Evolutionary conservation across 2,113 vertebrate species (phyloP).

Genomic region (Bothrops jararaca): DNA sequence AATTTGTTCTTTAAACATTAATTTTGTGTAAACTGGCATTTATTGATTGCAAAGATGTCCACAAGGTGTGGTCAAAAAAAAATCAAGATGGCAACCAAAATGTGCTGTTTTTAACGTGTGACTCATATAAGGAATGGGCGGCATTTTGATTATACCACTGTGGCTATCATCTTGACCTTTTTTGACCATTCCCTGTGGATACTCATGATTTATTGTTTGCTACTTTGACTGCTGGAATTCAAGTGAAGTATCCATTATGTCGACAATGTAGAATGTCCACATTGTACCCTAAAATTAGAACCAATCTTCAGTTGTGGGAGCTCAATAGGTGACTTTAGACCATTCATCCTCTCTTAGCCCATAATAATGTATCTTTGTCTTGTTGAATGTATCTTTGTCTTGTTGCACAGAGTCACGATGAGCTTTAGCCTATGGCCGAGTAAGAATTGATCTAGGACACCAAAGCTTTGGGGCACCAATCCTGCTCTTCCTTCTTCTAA

Average conservation of each 20-base stretch:
- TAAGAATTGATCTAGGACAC: background rate
- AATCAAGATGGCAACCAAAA: background rate
- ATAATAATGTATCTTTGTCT: background rate
- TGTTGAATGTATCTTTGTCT: background rate
- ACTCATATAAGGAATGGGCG: background rate
- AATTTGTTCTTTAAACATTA: background rate
- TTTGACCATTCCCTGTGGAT: background rate
- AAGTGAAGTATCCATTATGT: background rate
- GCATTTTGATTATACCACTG: background rate
- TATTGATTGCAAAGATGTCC: background rate
- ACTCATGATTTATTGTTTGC: background rate
- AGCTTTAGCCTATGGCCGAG: background rate
- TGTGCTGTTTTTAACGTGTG: background rate
- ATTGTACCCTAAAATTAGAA: background rate
- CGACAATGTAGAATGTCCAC: background rate
- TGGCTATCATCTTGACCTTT: background rate
- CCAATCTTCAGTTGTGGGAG: background rate
- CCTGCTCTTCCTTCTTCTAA: background rate
- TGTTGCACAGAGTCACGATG: background rate
- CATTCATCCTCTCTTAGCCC: background rate
- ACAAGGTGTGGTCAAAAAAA: background rate
- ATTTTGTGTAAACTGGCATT: background rate
- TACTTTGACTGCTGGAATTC: background rate
- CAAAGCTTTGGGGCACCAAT: background rate
- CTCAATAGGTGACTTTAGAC: background rate